phyloP scores from a whole-genome alignment of 2,888 invertebrate species.

The Drosophila birchii region DNA sequence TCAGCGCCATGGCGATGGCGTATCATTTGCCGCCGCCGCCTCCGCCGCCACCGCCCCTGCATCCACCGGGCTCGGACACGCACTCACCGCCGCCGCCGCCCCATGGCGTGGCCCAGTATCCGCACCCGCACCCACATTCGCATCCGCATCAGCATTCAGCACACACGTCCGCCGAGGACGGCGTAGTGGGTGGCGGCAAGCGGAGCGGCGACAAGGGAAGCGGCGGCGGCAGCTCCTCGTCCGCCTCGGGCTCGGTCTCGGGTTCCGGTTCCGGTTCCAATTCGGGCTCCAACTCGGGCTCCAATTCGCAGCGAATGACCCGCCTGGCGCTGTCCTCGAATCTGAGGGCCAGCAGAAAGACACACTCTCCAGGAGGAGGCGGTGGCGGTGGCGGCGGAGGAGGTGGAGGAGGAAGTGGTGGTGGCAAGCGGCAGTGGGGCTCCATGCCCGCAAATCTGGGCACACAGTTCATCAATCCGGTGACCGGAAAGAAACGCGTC shows the following conservation, averaged over 20 bases:
- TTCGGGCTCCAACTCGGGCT: slow-evolving; percentile 27
- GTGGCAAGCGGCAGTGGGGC: slow-evolving; percentile 90
- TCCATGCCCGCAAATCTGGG: slow-evolving; percentile 92
- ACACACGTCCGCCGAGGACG: slow-evolving; percentile 40
- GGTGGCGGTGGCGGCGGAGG: slow-evolving; percentile 84
- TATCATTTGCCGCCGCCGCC: slow-evolving; percentile 89
- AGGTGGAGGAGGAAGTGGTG: slow-evolving; percentile 12
- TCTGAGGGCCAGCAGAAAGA: slow-evolving; percentile 77
- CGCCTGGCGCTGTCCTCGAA: slow-evolving; percentile 56
- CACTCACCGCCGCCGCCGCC: slow-evolving; percentile 70
- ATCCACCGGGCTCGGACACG: slow-evolving; percentile 65
- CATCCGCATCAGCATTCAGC: slow-evolving; percentile 42
- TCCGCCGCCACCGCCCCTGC: slow-evolving; percentile 85
- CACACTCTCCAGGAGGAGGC: slow-evolving; percentile 86
- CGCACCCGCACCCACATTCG: slow-evolving; percentile 29
- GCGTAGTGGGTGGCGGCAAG: slow-evolving; percentile 3
- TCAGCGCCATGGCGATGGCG: slow-evolving; percentile 87
- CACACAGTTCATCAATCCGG: slow-evolving; percentile 95
- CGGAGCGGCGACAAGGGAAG: slow-evolving; percentile 44
- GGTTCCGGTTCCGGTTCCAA: slow-evolving; percentile 21
- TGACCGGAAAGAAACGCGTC: slow-evolving; percentile 97
- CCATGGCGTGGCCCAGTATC: slow-evolving; percentile 19
- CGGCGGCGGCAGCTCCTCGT: slow-evolving; percentile 47
- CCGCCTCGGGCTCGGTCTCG: slow-evolving; percentile 38
- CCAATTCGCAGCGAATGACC: slow-evolving; percentile 66